These are phyloP conservation scores for Seladonia tumulorum DNA, from an alignment of 2,888 invertebrate genomes.

Conservation along the genomic window DNA sequence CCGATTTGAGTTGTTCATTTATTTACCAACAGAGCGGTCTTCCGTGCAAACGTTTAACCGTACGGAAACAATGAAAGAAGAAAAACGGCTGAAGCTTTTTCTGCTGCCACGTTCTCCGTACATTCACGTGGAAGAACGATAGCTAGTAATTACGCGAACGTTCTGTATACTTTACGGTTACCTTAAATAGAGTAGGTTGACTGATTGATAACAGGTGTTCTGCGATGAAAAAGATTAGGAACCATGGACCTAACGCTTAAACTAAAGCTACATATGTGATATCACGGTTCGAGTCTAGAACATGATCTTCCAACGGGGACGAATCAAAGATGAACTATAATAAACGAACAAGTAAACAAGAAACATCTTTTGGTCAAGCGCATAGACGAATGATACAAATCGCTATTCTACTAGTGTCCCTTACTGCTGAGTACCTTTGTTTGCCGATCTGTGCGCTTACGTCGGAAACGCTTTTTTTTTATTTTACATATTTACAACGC, in stretches of 20 bases:
- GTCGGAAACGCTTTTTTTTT: slow-evolving; percentile 67
- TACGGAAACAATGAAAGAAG: background rate
- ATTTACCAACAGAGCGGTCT: background rate
- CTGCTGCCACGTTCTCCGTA: background rate
- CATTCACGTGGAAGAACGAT: background rate
- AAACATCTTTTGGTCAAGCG: slow-evolving; percentile 73
- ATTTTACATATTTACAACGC: slow-evolving; percentile 76
- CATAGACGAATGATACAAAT: slow-evolving; percentile 71
- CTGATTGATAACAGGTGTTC: slow-evolving; percentile 12
- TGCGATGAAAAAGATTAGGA: slow-evolving; percentile 48
- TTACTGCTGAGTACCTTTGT: slow-evolving; percentile 54
- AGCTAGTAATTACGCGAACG: background rate
- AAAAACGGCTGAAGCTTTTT: background rate
- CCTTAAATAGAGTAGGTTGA: background rate
- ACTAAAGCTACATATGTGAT: slow-evolving; percentile 34
- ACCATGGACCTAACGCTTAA: slow-evolving; percentile 49
- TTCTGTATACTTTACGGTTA: background rate
- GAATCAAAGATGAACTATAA: slow-evolving; percentile 24
- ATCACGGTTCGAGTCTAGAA: slow-evolving; percentile 35
- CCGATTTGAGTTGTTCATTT: background rate
- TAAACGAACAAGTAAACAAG: slow-evolving; percentile 37
- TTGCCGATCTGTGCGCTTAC: slow-evolving; percentile 75
- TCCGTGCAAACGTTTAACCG: background rate
- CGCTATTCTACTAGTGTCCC: slow-evolving; percentile 61
- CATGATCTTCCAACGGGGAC: slow-evolving; percentile 14